Percentiles rank a stretch among this genome's conserved stretches.
phyloP scores from a whole-genome alignment of 1,140 invertebrate species.

The Homalodisca vitripennis region DNA sequence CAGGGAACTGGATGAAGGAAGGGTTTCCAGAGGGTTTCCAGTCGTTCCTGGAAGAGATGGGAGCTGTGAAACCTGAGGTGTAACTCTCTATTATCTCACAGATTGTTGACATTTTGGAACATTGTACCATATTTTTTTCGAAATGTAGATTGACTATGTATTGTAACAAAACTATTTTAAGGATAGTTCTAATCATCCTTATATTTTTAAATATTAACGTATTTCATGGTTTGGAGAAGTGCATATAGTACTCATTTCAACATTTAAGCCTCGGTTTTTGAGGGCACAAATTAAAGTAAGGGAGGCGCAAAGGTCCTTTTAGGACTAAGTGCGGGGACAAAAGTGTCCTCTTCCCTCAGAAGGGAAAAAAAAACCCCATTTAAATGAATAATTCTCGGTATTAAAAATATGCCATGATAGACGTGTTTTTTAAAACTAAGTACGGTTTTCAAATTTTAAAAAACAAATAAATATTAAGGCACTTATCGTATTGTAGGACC shows the following conservation, averaged over 20 bases:
- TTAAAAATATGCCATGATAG: too few species aligned
- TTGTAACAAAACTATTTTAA: background rate
- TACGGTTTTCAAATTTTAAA: too few species aligned
- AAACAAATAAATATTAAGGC: too few species aligned
- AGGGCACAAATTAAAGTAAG: too few species aligned
- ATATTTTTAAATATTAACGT: background rate
- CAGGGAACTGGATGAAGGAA: conserved; percentile 73
- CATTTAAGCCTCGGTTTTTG: background rate
- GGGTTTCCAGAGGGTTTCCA: conserved; percentile 74
- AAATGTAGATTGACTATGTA: background rate
- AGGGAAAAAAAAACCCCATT: background rate
- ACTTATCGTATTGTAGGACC: too few species aligned
- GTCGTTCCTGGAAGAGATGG: conserved; percentile 67
- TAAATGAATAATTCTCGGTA: too few species aligned
- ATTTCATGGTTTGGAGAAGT: background rate
- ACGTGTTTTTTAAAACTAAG: too few species aligned
- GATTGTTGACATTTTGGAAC: background rate
- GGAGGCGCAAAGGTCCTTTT: too few species aligned
- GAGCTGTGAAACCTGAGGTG: conserved; percentile 58
- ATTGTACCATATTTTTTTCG: background rate
- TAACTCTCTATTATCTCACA: too few species aligned
- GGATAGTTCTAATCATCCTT: background rate
- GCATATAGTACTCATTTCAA: background rate
- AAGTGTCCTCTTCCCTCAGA: too few species aligned
- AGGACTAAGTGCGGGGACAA: too few species aligned